Evolutionary conservation across 2,797 vertebrate genomes (phyloP).

Genomic region (Pseudocheirus occidentalis): DNA sequence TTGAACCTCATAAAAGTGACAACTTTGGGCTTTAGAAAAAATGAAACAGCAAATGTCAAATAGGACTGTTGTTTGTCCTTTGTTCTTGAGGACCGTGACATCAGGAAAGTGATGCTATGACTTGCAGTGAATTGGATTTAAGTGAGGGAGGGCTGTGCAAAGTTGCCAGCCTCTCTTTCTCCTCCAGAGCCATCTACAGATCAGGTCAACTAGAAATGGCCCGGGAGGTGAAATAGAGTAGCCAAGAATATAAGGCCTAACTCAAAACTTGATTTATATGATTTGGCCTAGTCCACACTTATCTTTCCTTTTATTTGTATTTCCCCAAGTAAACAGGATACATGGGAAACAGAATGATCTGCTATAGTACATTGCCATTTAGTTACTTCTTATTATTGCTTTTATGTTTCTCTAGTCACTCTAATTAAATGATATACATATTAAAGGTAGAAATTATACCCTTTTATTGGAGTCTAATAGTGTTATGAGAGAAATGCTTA

Average conservation of each 20-base stretch:
- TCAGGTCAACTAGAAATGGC: no score
- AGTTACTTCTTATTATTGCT: not conserved
- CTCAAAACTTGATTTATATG: not conserved
- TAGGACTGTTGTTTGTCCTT: not conserved
- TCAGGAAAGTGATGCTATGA: no score
- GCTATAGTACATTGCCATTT: not conserved
- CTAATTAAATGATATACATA: not conserved
- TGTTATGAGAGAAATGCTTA: not conserved
- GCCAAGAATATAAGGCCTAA: not conserved
- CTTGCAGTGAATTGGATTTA: no score
- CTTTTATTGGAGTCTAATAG: not conserved
- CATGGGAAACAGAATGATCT: not conserved
- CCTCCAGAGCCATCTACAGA: no score
- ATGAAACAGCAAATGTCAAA: slow-evolving; percentile 5
- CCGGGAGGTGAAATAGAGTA: not conserved
- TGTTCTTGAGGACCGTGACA: no score
- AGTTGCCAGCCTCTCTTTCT: no score
- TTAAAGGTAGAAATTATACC: not conserved
- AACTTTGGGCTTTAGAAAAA: not conserved
- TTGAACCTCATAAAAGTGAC: slow-evolving; percentile 19
- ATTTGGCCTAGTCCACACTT: not conserved
- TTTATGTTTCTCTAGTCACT: not conserved
- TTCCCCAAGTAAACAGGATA: not conserved
- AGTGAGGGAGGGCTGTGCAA: no score
- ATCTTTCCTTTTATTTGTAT: not conserved